Percentiles rank a stretch among this genome's conserved stretches.
phyloP scores from a whole-genome alignment of 2,797 vertebrate species.

The Oryzias sinensis region DNA sequence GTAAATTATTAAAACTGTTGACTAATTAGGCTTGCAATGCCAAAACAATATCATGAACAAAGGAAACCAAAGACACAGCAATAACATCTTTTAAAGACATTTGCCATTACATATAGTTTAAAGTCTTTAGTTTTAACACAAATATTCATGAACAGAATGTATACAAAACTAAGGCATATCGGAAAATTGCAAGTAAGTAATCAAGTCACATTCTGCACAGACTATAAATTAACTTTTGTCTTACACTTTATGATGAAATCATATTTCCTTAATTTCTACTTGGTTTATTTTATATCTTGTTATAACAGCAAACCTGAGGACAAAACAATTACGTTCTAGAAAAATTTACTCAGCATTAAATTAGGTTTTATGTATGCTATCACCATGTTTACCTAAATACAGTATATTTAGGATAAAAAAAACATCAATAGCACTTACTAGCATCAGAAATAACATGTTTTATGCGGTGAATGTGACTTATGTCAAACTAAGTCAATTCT shows the following conservation, averaged over 20 bases:
- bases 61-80: slow-evolving; percentile 7
- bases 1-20: slow-evolving; percentile 12
- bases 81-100: slow-evolving; percentile 50
- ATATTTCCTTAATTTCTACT: slow-evolving; percentile 32
- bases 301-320: slow-evolving; percentile 21
- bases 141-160: slow-evolving; percentile 32
- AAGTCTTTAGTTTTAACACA: slow-evolving; percentile 20
- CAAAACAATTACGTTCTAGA: slow-evolving; percentile 2
- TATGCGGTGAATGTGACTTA: slow-evolving; percentile 27
- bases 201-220: slow-evolving; percentile 27
- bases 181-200: slow-evolving; percentile 49
- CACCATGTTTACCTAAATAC: slow-evolving; percentile 21
- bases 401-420: slow-evolving; percentile 8
- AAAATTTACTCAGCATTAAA: slow-evolving; percentile 17
- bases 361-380: slow-evolving; percentile 12
- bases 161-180: slow-evolving; percentile 53
- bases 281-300: slow-evolving; percentile 21
- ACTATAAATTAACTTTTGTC: slow-evolving; percentile 29
- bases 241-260: slow-evolving; percentile 10
- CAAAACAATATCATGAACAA: slow-evolving; percentile 21
- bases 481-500: slow-evolving; percentile 22
- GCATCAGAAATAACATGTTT: slow-evolving; percentile 53
- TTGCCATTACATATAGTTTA: slow-evolving; percentile 20
- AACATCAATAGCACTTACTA: slow-evolving; percentile 7
- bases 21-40: slow-evolving; percentile 27